Evolutionary conservation across 2,113 vertebrate species (phyloP), one percentile per base, ranked within the genome.

Genomic region (Bombycilla garrulus): DNA sequence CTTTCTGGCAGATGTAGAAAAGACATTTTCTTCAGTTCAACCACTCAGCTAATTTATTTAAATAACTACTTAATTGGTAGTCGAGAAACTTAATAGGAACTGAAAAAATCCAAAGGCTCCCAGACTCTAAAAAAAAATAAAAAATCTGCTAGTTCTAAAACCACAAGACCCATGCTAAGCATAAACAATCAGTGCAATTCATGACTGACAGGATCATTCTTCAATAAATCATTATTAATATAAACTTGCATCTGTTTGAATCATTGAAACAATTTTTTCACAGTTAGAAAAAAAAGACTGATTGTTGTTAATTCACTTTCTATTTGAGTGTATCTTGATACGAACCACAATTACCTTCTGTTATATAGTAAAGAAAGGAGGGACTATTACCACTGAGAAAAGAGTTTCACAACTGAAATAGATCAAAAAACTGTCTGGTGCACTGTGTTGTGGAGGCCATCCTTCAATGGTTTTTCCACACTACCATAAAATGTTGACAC

Each of bases 41-140:
- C 76, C 54, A 36, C 35, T 96, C 71, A 73, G 36, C 20, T 82
- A 40, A 80, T 94, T 88, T 80, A 80, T 66, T 95, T 93, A 88
- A 86, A 81, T 83, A 88, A 73, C 38, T 86, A 35, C 42, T 64
- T 80, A 85, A 83, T 86, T 69, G 71, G 45, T 50, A 93, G 85
- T 72, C n/a, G 57, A 69, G 57, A 89, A 87, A 64, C 35, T 79
- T 57, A 44, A 42, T 45, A 36, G 33, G 62, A 84, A 85, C 5
- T 92, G 47, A 88, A 84, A 81, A 85, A 81, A 51, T 74, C 15
- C 33, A n/a, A 62, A 74, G 23, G 8, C 36, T 76, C 79, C 29
- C 21, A 78, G 29, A 74, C 17, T 36, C 33, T 40, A 45, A 44
- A 26, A 42, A 40, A 48, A 45, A 64, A 28, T 38, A 51, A 44